A percentile compares a stretch with the other conserved stretches of the same genome.
These are phyloP conservation scores for Stenchaetothrips biformis DNA, from an alignment of 2,888 invertebrate genomes.

Conservation along the genomic window DNA sequence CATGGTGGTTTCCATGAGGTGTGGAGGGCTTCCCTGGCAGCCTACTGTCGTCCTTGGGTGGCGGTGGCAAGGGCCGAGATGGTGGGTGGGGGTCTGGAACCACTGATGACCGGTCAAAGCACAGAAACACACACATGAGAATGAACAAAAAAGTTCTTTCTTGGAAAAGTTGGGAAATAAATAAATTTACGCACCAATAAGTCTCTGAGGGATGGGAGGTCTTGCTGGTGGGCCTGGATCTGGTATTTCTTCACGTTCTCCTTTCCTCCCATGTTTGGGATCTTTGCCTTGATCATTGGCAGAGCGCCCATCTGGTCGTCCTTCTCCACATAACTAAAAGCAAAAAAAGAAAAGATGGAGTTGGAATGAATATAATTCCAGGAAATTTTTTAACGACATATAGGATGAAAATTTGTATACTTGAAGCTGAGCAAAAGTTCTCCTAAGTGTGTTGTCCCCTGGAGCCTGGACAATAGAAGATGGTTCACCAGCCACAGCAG, in stretches of 20 bases:
- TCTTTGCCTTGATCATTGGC: constrained; percentile 47
- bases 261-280: constrained; percentile 43
- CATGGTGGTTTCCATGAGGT: constrained; percentile 46
- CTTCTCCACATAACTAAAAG: neutral
- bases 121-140: constrained; percentile 27
- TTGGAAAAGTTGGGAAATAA: constrained; percentile 2
- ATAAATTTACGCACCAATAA: constrained; percentile 54
- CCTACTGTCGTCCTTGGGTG: constrained; percentile 60
- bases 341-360: neutral
- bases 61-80: constrained; percentile 78
- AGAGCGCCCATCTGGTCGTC: constrained; percentile 48
- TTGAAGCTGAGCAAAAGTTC: constrained; percentile 98
- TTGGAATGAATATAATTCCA: neutral
- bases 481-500: constrained; percentile 85
- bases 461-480: constrained; percentile 88
- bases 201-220: constrained; percentile 83
- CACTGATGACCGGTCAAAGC: constrained; percentile 47
- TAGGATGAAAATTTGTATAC: constrained; percentile 42
- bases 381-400: neutral
- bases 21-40: constrained; percentile 46
- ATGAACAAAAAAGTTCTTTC: constrained; percentile 15
- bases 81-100: constrained; percentile 83
- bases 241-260: constrained; percentile 52
- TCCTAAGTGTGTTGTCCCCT: constrained; percentile 89
- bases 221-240: constrained; percentile 85